Base-by-base conservation (phyloP, 2,113 vertebrate genomes). In the Lepisosteus osseus region DNA sequence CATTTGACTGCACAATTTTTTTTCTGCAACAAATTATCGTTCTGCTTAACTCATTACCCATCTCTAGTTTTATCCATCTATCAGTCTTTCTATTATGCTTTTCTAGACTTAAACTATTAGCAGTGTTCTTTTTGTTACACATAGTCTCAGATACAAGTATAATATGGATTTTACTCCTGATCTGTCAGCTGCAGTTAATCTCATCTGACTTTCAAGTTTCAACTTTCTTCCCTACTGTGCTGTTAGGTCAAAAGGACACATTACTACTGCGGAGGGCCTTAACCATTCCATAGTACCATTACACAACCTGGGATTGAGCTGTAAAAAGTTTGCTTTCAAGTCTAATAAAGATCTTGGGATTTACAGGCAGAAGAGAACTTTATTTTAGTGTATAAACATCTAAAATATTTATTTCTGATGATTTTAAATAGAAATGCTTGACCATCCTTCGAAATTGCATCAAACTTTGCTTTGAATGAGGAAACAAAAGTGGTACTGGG, bases 1-100 rank as follows among this genome's bases (percentile, higher is more conserved):
- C 74, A 59, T 41, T 44, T 65, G 67, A 29, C 69, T 68, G 66
- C 79, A 63, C 73, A 7, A 64, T 65, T 79, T 74, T 54, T 43
- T 41, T 65, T 13, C 64, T 72, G 74, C 71, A 45, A 70, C 69
- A n/a, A 17, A 73, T 73, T 29, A 40, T 9, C 41, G 12, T 42
- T 13, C 61, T 55, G 63, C 42, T 8, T 47, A 47, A 15, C 9
- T 7, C 6, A 47, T 59, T 44, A 44, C 54, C 43, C 45, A 13
- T n/a, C 17, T 41, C 4, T 51, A 51, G 9, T 51, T 51, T 6
- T 2, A 51, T 51, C 47, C 9, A 9, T 51, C 2, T 51, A 51
- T 51, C 47, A 6, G 9, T 51, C 29, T 29, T 29, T 29, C 1
- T 29, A 29, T 29, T 29, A 29, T 29, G 29, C 29, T 29, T 29